Evolutionary conservation across 2,888 invertebrate genomes (phyloP).

Genomic region (Cosmia pyralina): DNA sequence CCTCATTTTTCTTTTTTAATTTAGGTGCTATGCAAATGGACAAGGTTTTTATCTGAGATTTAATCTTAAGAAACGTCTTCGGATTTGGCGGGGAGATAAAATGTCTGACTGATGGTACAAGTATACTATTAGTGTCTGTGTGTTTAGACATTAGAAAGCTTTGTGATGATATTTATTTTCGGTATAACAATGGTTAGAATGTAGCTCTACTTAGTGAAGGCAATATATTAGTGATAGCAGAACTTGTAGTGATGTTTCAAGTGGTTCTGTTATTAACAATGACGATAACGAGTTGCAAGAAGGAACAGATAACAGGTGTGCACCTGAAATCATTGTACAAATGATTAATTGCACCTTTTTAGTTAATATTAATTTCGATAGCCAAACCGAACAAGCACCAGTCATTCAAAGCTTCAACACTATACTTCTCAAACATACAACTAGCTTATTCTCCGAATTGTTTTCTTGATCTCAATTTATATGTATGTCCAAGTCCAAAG

Average conservation of each 20-base stretch:
- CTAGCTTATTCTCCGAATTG: background rate
- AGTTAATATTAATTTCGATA: background rate
- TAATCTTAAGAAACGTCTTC: slow-evolving; percentile 70
- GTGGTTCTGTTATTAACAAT: slow-evolving; percentile 7
- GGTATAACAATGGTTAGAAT: slow-evolving; percentile 51
- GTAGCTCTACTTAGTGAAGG: slow-evolving; percentile 25
- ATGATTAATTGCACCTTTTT: slow-evolving; percentile 24
- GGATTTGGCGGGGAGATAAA: slow-evolving; percentile 70
- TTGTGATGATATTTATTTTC: slow-evolving; percentile 60
- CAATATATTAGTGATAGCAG: slow-evolving; percentile 14
- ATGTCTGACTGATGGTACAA: slow-evolving; percentile 67
- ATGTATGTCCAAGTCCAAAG: slow-evolving; percentile 21
- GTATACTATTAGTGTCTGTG: slow-evolving; percentile 63
- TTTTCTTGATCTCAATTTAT: slow-evolving; percentile 14
- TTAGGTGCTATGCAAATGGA: slow-evolving; percentile 73
- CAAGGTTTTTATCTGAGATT: slow-evolving; percentile 68
- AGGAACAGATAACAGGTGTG: slow-evolving; percentile 8
- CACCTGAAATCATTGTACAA: slow-evolving; percentile 21
- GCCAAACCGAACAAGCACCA: background rate
- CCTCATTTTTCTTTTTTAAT: slow-evolving; percentile 71
- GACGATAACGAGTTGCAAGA: background rate
- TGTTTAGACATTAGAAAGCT: slow-evolving; percentile 64
- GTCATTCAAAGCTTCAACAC: slow-evolving; percentile 9
- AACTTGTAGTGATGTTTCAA: slow-evolving; percentile 28
- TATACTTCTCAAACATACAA: background rate